A percentile compares a stretch with the other conserved stretches of the same genome.
These are phyloP conservation scores for Himalopsyche phryganea DNA, from an alignment of 1,140 invertebrate genomes.

Conservation along the genomic window DNA sequence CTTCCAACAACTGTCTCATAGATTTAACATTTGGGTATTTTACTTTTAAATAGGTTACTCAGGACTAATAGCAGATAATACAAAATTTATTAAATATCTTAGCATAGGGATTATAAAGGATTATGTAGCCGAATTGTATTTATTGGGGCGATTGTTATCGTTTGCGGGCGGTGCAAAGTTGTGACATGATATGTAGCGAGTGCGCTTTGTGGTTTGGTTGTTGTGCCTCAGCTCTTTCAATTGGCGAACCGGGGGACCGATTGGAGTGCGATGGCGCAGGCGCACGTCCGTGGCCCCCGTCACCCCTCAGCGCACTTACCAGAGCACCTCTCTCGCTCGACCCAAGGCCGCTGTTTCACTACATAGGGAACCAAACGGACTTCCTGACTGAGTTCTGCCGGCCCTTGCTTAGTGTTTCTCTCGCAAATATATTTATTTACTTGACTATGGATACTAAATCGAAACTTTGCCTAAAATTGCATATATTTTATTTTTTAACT, in stretches of 20 bases:
- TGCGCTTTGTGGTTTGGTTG: slow-evolving; percentile 30
- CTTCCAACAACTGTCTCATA: too few species aligned
- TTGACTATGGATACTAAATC: too few species aligned
- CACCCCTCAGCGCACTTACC: slow-evolving; percentile 11
- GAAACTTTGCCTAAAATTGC: too few species aligned
- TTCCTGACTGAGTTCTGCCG: slow-evolving; percentile 1
- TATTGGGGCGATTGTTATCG: slow-evolving; percentile 2
- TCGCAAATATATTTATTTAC: too few species aligned
- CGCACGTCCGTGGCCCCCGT: slow-evolving; percentile 26
- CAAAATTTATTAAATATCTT: too few species aligned
- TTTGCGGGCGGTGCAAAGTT: background rate
- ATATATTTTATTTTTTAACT: too few species aligned
- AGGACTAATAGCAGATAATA: too few species aligned
- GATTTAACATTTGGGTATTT: too few species aligned
- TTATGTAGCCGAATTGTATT: background rate
- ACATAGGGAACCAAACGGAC: slow-evolving; percentile 15
- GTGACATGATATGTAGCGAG: slow-evolving; percentile 6
- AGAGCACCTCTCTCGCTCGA: slow-evolving; percentile 22
- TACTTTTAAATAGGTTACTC: too few species aligned
- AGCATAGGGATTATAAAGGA: too few species aligned
- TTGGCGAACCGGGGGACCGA: slow-evolving; percentile 3
- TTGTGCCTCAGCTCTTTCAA: slow-evolving; percentile 24
- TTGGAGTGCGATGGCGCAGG: slow-evolving; percentile 28
- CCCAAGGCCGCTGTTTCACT: slow-evolving; percentile 22
- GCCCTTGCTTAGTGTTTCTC: background rate